These are phyloP conservation scores for Acropora yongei DNA, from an alignment of 64 coral and sea anemone species.

Conservation along the genomic window DNA sequence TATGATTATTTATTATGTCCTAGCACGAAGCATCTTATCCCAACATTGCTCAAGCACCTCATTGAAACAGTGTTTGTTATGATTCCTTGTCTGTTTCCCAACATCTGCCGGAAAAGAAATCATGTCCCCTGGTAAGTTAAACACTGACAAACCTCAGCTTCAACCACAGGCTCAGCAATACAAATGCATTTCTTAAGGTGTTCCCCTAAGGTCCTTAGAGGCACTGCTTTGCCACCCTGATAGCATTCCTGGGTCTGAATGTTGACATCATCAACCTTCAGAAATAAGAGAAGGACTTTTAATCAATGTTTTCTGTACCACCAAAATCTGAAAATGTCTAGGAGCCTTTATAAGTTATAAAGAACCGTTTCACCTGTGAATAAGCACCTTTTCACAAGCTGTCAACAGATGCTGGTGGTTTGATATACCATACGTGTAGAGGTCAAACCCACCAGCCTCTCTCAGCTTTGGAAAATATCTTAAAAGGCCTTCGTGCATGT, in stretches of 20 bases:
- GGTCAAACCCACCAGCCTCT: constrained; percentile 39
- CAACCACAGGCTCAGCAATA: background rate
- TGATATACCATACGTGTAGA: constrained; percentile 32
- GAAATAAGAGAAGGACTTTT: background rate
- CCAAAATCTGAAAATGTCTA: background rate
- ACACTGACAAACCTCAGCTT: constrained; percentile 12
- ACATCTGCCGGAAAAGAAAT: constrained; percentile 5
- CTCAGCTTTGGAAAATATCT: constrained; percentile 30
- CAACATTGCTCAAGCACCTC: constrained; percentile 7
- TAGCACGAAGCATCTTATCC: background rate
- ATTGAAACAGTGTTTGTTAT: constrained; percentile 7
- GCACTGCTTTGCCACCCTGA: background rate
- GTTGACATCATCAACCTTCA: background rate
- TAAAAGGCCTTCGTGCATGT: constrained; percentile 27
- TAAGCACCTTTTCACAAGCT: background rate
- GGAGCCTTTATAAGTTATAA: background rate
- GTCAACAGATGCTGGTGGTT: constrained; percentile 35
- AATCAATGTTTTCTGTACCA: constrained; percentile 15
- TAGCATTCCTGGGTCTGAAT: constrained; percentile 16
- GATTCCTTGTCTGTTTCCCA: background rate
- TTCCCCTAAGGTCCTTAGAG: background rate
- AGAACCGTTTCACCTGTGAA: background rate
- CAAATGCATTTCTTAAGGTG: constrained; percentile 4
- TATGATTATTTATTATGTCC: background rate
- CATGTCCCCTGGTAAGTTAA: background rate